Conservation (phyloP, 1,140 invertebrate genomes). For the Portunus trituberculatus region DNA sequence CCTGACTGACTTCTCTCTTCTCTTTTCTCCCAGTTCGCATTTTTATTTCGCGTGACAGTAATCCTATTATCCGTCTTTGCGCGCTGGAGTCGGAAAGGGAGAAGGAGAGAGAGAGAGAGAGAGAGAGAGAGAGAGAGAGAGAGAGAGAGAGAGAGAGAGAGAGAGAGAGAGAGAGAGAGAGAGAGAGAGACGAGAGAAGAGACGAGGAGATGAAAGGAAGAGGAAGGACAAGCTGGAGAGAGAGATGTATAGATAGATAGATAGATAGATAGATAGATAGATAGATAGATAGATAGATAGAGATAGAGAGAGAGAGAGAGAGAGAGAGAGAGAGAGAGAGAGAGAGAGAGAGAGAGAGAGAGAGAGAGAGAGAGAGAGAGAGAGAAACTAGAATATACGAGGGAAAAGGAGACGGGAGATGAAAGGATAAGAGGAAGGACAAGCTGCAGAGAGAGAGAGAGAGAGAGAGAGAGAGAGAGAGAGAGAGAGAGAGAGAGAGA, state of each 20-base stretch:
- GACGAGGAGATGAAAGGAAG: background rate
- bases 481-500: constrained; percentile 10
- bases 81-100: background rate
- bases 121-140: background rate
- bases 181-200: too few species aligned
- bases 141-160: background rate
- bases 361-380: background rate
- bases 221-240: background rate
- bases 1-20: background rate
- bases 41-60: background rate
- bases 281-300: background rate
- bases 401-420: background rate
- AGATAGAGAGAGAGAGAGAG: background rate
- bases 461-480: constrained; percentile 20
- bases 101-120: background rate
- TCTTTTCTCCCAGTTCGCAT: background rate
- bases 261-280: background rate
- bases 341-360: too few species aligned
- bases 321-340: too few species aligned
- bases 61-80: constrained; percentile 2
- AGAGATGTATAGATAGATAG: background rate
- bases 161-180: too few species aligned
- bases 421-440: background rate
- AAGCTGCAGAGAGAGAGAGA: background rate
- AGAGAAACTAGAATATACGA: background rate